Evolutionary conservation across 2,888 invertebrate species (phyloP).

Genomic region (Hypolimnas misippus): DNA sequence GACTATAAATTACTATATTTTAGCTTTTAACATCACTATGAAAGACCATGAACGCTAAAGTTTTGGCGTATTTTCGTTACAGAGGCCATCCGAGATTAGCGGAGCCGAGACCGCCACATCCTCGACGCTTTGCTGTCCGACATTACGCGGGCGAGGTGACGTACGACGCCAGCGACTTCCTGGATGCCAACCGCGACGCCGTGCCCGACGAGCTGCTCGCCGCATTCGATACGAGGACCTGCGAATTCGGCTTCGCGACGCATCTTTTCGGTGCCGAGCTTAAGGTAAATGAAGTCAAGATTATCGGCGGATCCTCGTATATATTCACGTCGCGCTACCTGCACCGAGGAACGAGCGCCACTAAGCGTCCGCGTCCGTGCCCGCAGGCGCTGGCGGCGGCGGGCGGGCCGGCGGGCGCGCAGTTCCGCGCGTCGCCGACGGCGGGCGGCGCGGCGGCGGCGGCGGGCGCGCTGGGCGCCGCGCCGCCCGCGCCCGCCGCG

Average conservation of each 20-base stretch:
- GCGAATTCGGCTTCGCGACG: constrained; percentile 98
- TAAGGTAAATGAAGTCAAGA: constrained; percentile 75
- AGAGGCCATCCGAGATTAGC: constrained; percentile 92
- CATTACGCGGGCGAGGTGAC: constrained; percentile 91
- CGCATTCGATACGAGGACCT: constrained; percentile 95
- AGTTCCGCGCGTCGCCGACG: constrained; percentile 89
- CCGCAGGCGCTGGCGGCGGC: constrained; percentile 86
- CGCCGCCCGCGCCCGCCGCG: constrained; percentile 89
- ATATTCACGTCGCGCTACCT: too few species aligned
- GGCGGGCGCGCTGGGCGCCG: constrained; percentile 87
- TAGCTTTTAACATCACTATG: background rate
- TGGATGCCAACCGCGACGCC: constrained; percentile 96
- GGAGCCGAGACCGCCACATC: constrained; percentile 90
- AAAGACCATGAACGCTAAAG: background rate
- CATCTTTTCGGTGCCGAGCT: constrained; percentile 97
- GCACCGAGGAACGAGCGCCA: too few species aligned
- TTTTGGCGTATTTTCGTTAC: constrained; percentile 55
- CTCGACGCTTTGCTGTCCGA: constrained; percentile 93
- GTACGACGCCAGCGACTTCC: constrained; percentile 95
- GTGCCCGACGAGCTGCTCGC: constrained; percentile 96
- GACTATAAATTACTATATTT: too few species aligned
- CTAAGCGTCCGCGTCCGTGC: background rate
- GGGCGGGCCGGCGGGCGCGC: constrained; percentile 86
- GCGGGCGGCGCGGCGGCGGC: constrained; percentile 96
- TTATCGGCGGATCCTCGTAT: too few species aligned